Evolutionary conservation across 2,113 vertebrate genomes (phyloP), one percentile per base, ranked within the genome.

Genomic region (Silurus meridionalis): DNA sequence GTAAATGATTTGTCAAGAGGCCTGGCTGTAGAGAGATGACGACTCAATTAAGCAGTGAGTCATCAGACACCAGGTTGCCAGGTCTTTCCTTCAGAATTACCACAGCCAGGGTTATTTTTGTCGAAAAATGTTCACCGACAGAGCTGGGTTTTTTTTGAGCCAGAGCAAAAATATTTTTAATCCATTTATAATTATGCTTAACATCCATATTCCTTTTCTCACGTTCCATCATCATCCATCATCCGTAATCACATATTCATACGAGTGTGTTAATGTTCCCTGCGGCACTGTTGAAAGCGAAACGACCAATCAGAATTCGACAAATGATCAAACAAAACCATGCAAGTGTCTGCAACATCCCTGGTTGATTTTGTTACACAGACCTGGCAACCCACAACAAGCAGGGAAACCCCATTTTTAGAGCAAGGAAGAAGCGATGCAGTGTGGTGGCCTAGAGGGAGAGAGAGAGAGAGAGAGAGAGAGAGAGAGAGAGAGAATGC

Each of bases 321-420:
- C 1, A 58, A 57, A 79, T 58, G 4, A 57, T 19, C 4, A 17
- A 25, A 15, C 23, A 55, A 37, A 79, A 19, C 8, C 3, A 25
- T 37, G 5, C 21, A n/a, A 60, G 15, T 19, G 6, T 58, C 15
- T 57, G 13, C 14, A 25, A 4, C 11, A 57, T 78, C 7, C 15
- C 61, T 28, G 17, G 53, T 11, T 21, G 78, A 48, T 46, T 46
- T 46, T 60, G 17, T 46, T 61, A 61, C 0, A 28, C 17, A 61
- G 57, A 61, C 17, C 78, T 80, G 78, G 78, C 78, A 80, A 80
- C 78, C 78, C 57, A 6, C 7, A 58, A 46, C 28, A 7, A 61
- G n/a, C 72, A 88, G 64, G 79, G 80, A 83, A 86, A 85, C 74
- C 87, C 87, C 87, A 82, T 82, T 85, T 85, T 67, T 19, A 82